These are phyloP conservation scores for Enteromius argenteus DNA, from an alignment of 2,797 vertebrate genomes.

Conservation along the genomic window DNA sequence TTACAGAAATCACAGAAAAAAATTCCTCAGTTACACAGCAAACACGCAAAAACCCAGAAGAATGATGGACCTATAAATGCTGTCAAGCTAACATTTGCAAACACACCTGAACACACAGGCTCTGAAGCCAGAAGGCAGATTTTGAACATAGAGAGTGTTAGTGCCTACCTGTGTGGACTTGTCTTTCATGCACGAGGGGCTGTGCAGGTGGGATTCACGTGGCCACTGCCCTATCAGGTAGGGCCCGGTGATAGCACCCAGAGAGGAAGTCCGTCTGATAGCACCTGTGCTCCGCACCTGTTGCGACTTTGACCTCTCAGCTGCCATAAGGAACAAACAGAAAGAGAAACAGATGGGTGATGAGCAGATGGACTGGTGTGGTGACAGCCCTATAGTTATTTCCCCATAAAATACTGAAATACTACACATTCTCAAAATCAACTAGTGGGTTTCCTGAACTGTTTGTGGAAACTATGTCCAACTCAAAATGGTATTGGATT, in stretches of 20 bases:
- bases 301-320: conserved; percentile 87
- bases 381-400: not conserved
- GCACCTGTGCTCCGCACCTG: conserved; percentile 82
- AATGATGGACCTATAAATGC: conserved; percentile 5
- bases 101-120: conserved; percentile 44
- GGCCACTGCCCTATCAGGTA: conserved; percentile 95
- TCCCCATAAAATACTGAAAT: conserved; percentile 1
- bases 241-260: conserved; percentile 90
- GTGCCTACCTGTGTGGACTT: conserved; percentile 91
- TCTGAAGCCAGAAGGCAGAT: not conserved
- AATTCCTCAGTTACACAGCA: not conserved
- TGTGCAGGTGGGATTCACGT: conserved; percentile 85
- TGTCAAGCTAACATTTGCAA: conserved; percentile 6
- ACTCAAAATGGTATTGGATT: not conserved
- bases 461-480: not conserved
- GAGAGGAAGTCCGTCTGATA: conserved; percentile 87
- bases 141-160: not conserved
- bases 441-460: not conserved
- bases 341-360: conserved; percentile 52
- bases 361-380: not conserved
- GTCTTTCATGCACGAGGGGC: conserved; percentile 91
- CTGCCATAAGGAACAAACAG: conserved; percentile 75
- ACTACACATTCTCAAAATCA: not conserved
- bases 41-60: not conserved
- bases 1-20: not conserved